Percentiles rank a stretch among this genome's conserved stretches.
Conservation (phyloP, 2,113 vertebrate species). For the Centropus unirufus region DNA sequence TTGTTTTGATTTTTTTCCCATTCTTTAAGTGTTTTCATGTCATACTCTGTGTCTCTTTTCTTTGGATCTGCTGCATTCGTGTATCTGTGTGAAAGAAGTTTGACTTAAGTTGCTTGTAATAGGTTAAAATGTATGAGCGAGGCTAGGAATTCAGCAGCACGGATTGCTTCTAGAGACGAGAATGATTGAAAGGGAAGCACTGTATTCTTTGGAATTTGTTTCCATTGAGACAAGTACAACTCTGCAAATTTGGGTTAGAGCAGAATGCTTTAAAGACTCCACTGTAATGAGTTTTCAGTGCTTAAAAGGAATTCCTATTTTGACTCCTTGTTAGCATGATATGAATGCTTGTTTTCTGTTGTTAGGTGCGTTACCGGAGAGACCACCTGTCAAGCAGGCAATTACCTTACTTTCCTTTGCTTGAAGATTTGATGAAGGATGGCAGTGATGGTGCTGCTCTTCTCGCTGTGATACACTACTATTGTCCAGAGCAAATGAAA, state of each 20-base stretch:
- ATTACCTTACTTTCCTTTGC: slow-evolving; percentile 86
- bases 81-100: background rate
- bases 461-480: slow-evolving; percentile 91
- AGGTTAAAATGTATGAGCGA: background rate
- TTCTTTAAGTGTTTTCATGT: background rate
- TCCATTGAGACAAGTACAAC: background rate
- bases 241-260: background rate
- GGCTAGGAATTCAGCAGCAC: background rate
- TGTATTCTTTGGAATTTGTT: background rate
- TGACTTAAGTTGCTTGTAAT: background rate
- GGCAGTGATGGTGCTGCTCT: slow-evolving; percentile 89
- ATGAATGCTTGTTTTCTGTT: background rate
- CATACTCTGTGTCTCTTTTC: slow-evolving; percentile 21
- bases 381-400: slow-evolving; percentile 88
- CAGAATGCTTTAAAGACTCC: slow-evolving; percentile 31
- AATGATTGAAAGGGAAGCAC: background rate
- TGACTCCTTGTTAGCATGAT: background rate
- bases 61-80: slow-evolving; percentile 52
- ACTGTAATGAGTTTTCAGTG: background rate
- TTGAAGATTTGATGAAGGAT: slow-evolving; percentile 92
- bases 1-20: background rate
- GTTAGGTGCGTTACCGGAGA: slow-evolving; percentile 93
- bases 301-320: background rate
- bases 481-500: slow-evolving; percentile 92
- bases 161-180: background rate